Evolutionary conservation across 2,797 vertebrate genomes (phyloP).

Genomic region (Macroramphosus scolopax): DNA sequence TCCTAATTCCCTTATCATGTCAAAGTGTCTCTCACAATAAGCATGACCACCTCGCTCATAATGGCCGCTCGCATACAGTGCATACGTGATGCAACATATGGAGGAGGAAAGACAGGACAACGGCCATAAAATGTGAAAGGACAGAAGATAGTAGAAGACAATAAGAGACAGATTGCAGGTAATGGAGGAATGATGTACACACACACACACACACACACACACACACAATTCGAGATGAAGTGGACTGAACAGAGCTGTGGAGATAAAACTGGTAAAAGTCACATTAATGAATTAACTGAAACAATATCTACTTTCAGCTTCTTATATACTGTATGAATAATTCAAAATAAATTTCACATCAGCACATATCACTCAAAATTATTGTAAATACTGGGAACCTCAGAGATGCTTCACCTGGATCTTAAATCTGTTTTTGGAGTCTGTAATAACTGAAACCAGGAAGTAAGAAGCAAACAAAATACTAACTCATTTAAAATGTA

Average conservation of each 20-base stretch:
- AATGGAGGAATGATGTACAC: not conserved
- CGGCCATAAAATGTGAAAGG: slow-evolving; percentile 5
- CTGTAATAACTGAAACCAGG: not conserved
- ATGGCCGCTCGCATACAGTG: slow-evolving; percentile 73
- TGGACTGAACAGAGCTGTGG: slow-evolving; percentile 10
- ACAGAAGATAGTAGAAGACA: slow-evolving; percentile 4
- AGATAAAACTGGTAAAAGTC: slow-evolving; percentile 26
- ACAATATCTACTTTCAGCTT: not conserved
- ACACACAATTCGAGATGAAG: not conserved
- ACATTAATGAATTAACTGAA: not conserved
- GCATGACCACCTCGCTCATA: slow-evolving; percentile 72
- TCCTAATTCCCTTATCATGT: slow-evolving; percentile 70
- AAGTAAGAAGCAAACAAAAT: not conserved
- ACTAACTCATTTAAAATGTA: not conserved
- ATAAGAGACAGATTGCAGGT: slow-evolving; percentile 4
- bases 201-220: too few relatives aligned
- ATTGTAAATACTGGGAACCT: not conserved
- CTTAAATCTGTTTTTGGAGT: too few relatives aligned
- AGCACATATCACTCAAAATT: not conserved
- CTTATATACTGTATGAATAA: not conserved
- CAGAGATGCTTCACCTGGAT: not conserved
- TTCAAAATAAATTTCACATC: not conserved
- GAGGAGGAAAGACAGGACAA: slow-evolving; percentile 16
- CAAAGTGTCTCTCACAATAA: slow-evolving; percentile 79
- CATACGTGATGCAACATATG: slow-evolving; percentile 84